Base-by-base conservation (phyloP, 2,113 vertebrate genomes). In the Elephas maximus region DNA sequence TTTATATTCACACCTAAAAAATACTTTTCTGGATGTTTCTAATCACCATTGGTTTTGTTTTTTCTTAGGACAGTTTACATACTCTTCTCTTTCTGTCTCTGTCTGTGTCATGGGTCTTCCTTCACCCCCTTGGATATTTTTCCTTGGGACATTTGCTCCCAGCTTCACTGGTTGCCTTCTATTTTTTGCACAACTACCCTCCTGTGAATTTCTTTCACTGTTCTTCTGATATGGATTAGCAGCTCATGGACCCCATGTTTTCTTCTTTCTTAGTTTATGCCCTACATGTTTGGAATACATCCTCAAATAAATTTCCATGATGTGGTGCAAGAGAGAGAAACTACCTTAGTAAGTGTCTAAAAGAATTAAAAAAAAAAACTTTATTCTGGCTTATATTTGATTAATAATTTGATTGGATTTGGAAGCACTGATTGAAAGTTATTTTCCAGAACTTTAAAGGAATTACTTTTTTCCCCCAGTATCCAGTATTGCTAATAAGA, bases 371-470 rank as follows among this genome's bases (percentile, higher is more conserved):
- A 48, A 48, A 48, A 10, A 73, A 73, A 30, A 8, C 12, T 80
- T 80, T 81, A 77, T 20, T 51, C 23, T 76, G 26, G 2, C 24
- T 87, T 80, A 33, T 6, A 76, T 12, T 91, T 91, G 45, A 45
- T 60, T 37, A 20, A 71, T 48, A 44, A 21, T 53, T 94, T 92
- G 14, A 8, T 78, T 82, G n/a, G 26, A 73, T 83, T 86, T 57
- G 15, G 44, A 87, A 51, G 10, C 7, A 65, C n/a, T 78, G 23
- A 90, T 28, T 83, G 48, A 74, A 91, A 95, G 44, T 18, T 71
- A 71, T 80, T 37, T 93, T 88, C n/a, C 23, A 92, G 15, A 63
- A 85, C 74, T 89, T 85, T 65, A 44, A 90, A 93, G 15, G 62
- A 65, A 44, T 71, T 30, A 37, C 44, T 69, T 90, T 65, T 91